These are phyloP conservation scores for Lutjanus campechanus DNA, from an alignment of 2,797 vertebrate genomes.

Conservation along the genomic window DNA sequence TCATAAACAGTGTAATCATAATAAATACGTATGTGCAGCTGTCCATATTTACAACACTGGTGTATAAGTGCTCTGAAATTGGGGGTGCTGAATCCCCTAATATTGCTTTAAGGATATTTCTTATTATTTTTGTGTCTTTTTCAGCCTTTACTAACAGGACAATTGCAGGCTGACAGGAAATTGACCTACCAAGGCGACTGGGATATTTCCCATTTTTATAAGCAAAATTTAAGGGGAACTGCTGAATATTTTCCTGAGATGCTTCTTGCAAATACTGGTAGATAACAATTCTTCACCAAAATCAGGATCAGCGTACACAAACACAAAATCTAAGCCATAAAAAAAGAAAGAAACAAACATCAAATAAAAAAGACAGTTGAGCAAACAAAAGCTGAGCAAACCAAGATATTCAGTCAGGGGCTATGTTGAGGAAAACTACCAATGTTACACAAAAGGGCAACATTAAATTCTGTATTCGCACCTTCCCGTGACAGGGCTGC, in stretches of 20 bases:
- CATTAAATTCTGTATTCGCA: conserved; percentile 42
- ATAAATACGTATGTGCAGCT: no score
- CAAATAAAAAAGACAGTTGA: background rate
- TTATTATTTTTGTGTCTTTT: background rate
- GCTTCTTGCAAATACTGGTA: background rate
- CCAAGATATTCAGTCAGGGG: background rate
- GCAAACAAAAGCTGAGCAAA: conserved; percentile 1
- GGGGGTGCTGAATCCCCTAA: no score
- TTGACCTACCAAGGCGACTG: no score
- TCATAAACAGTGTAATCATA: no score
- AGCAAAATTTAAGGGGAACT: background rate
- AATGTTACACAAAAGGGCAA: background rate
- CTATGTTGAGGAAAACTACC: background rate
- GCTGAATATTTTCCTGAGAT: background rate
- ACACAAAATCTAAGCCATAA: background rate
- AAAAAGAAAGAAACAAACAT: background rate
- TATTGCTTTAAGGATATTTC: background rate
- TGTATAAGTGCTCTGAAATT: no score
- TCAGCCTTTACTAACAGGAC: no score
- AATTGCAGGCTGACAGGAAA: no score
- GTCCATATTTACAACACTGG: no score
- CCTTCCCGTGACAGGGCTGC: conserved; percentile 92
- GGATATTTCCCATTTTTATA: no score
- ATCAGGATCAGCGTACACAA: no score
- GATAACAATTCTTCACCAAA: background rate